Percentiles rank a stretch among this genome's conserved stretches.
phyloP scores from a whole-genome alignment of 2,113 vertebrate species.

The Nematolebias whitei region DNA sequence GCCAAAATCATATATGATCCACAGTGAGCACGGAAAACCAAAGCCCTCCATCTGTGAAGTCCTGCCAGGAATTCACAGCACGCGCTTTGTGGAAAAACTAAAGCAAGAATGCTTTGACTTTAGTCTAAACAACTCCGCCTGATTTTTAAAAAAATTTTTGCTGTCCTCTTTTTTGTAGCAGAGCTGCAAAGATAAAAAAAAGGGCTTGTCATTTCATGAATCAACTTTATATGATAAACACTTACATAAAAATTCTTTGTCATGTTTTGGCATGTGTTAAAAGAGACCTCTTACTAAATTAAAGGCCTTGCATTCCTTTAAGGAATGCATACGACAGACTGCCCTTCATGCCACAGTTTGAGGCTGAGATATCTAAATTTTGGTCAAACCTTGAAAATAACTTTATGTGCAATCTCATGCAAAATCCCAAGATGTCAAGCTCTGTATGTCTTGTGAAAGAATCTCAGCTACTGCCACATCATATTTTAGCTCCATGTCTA shows the following conservation, averaged over 20 bases:
- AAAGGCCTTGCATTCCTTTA: neutral
- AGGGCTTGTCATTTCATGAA: neutral
- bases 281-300: neutral
- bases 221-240: neutral
- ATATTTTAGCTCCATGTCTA: no score
- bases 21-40: conserved; percentile 47
- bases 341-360: no score
- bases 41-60: conserved; percentile 47
- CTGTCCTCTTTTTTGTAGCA: conserved; percentile 30
- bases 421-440: no score
- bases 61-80: conserved; percentile 56
- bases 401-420: no score
- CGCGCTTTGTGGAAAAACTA: conserved; percentile 8
- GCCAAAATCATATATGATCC: conserved; percentile 53
- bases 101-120: conserved; percentile 13
- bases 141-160: conserved; percentile 3
- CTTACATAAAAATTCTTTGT: neutral
- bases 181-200: neutral
- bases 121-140: conserved; percentile 35
- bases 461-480: no score
- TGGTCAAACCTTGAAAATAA: no score
- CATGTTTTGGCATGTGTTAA: neutral
- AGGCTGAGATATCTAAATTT: no score
- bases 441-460: no score
- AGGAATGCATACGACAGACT: neutral